A percentile compares a stretch with the other conserved stretches of the same genome.
phyloP scores from a whole-genome alignment of 2,113 vertebrate genomes.

The Dolichallabes microphthalmus region DNA sequence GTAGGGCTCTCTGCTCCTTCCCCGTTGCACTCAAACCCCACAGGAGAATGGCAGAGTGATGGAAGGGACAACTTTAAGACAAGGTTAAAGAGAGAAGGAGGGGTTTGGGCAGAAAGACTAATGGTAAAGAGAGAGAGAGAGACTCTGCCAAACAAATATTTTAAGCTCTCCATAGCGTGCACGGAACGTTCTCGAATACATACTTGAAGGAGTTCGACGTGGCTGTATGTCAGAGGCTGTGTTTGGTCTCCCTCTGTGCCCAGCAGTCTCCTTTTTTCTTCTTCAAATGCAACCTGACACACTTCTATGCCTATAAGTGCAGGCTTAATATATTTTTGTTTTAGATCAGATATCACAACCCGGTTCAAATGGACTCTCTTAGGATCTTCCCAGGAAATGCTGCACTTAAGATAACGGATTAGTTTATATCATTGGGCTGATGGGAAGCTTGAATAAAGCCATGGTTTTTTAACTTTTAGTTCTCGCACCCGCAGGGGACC shows the following conservation, averaged over 20 bases:
- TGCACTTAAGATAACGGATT: conserved; percentile 14
- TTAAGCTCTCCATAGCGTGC: not conserved
- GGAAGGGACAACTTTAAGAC: conserved; percentile 68
- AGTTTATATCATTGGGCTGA: not conserved
- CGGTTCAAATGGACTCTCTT: not conserved
- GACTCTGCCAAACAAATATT: conserved; percentile 11
- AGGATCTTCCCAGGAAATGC: not conserved
- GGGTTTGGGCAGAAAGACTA: conserved; percentile 38
- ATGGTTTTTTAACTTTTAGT: not conserved
- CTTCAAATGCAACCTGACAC: conserved; percentile 16
- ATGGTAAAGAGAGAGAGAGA: not conserved
- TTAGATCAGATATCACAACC: conserved; percentile 19
- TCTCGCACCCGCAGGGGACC: not conserved
- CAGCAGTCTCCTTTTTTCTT: not conserved
- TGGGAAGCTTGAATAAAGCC: conserved; percentile 11
- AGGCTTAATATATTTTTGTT: conserved; percentile 8
- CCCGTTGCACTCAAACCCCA: conserved; percentile 47
- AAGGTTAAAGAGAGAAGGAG: conserved; percentile 70
- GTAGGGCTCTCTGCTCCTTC: not conserved
- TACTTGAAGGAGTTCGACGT: conserved; percentile 6
- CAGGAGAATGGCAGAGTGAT: conserved; percentile 56
- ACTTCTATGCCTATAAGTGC: conserved; percentile 6
- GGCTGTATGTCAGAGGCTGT: conserved; percentile 2
- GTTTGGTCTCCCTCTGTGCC: not conserved
- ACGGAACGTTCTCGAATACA: not conserved